These are phyloP conservation scores for Alethe diademata DNA, from an alignment of 2,113 vertebrate species.

Conservation along the genomic window DNA sequence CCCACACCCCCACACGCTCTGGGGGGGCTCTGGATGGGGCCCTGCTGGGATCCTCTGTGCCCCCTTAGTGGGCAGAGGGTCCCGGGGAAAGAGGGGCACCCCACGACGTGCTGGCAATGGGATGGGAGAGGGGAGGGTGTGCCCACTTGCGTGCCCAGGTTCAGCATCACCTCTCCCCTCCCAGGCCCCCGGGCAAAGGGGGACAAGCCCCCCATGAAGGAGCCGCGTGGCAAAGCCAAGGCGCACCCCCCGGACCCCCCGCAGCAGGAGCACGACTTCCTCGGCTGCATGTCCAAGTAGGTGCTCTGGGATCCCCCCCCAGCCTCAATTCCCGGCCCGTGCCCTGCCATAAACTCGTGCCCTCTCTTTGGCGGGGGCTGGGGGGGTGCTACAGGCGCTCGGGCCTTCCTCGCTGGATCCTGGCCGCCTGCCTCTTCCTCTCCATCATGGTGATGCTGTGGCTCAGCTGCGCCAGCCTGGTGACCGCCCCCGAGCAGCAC, in stretches of 20 bases:
- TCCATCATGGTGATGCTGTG: constrained; percentile 97
- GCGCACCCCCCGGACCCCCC: constrained; percentile 67
- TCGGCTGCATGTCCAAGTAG: constrained; percentile 96
- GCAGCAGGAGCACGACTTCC: constrained; percentile 87
- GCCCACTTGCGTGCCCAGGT: rapidly evolving
- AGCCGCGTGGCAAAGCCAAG: constrained; percentile 74
- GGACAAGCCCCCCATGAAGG: constrained; percentile 72
- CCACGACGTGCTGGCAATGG: not conserved
- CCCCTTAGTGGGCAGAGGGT: not conserved
- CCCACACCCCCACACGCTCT: not conserved
- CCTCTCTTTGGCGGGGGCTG: constrained; percentile 29
- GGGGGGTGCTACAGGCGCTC: constrained; percentile 82
- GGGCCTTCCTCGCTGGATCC: constrained; percentile 93
- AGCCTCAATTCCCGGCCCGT: rapidly evolving
- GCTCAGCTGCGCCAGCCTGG: constrained; percentile 95
- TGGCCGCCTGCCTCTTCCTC: constrained; percentile 92
- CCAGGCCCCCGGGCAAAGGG: constrained; percentile 76
- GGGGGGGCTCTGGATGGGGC: not conserved
- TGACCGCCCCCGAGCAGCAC: constrained; percentile 91
- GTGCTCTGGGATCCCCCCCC: not conserved
- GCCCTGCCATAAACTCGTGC: constrained; percentile 1
- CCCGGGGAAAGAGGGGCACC: rapidly evolving
- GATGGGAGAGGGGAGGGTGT: rapidly evolving
- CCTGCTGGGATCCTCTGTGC: not conserved
- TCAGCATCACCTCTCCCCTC: not conserved